These are phyloP conservation scores for Prosapia bicincta DNA, from an alignment of 2,888 invertebrate species.

Conservation along the genomic window DNA sequence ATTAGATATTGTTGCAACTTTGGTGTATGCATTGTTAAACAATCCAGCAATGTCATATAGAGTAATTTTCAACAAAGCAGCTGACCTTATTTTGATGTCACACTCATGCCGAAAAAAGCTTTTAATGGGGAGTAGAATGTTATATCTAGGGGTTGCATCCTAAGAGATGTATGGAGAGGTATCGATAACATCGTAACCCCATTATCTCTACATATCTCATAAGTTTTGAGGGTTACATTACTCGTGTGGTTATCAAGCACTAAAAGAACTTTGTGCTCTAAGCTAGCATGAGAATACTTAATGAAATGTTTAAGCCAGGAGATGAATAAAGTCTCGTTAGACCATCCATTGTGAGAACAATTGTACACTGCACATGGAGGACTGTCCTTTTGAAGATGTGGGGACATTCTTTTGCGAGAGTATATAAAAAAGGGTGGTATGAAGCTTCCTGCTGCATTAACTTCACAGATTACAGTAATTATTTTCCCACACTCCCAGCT, in stretches of 20 bases:
- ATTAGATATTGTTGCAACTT: neutral
- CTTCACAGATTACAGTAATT: neutral
- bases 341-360: conserved; percentile 4
- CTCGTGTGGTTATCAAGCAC: conserved; percentile 41
- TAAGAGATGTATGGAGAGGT: conserved; percentile 41
- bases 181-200: conserved; percentile 39
- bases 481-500: conserved; percentile 1
- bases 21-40: conserved; percentile 6
- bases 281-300: conserved; percentile 40
- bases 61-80: conserved; percentile 15
- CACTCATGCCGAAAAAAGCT: conserved; percentile 39
- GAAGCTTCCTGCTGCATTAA: neutral
- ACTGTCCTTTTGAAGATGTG: conserved; percentile 32
- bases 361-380: neutral
- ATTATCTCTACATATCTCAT: conserved; percentile 36
- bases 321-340: neutral
- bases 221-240: conserved; percentile 37
- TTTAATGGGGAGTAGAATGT: conserved; percentile 40
- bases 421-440: conserved; percentile 6
- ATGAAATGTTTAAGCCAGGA: conserved; percentile 42
- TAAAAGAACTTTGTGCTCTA: conserved; percentile 42
- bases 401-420: conserved; percentile 45
- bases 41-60: conserved; percentile 14
- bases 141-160: conserved; percentile 38
- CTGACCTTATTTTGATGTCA: conserved; percentile 37